phyloP scores from a whole-genome alignment of 2,888 invertebrate genomes.

The Lobophora halterata region DNA sequence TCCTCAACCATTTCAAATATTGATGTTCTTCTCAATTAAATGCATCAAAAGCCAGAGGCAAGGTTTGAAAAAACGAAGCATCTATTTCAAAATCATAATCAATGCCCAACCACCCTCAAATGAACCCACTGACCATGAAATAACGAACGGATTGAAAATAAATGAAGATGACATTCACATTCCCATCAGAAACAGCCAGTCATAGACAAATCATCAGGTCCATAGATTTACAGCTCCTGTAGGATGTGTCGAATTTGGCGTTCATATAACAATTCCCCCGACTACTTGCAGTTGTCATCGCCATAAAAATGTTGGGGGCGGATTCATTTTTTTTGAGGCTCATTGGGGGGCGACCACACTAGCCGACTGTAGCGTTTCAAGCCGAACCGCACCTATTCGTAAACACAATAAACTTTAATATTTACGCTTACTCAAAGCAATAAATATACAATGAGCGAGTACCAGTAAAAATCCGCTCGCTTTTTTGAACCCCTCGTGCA shows the following conservation, averaged over 20 bases:
- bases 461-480: constrained; percentile 58
- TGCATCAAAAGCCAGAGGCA: neutral
- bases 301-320: constrained; percentile 60
- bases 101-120: constrained; percentile 22
- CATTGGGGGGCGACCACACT: constrained; percentile 76
- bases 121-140: constrained; percentile 59
- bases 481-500: constrained; percentile 32
- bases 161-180: constrained; percentile 71
- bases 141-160: constrained; percentile 67
- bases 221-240: too few relatives aligned
- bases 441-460: constrained; percentile 72
- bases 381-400: constrained; percentile 62
- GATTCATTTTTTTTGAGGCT: constrained; percentile 57
- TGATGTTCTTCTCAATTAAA: constrained; percentile 5
- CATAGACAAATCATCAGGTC: constrained; percentile 70
- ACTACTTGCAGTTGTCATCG: constrained; percentile 66
- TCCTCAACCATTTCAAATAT: constrained; percentile 11
- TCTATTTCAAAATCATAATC: constrained; percentile 16
- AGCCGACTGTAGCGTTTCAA: constrained; percentile 43
- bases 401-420: constrained; percentile 76
- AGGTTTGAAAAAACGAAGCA: constrained; percentile 1
- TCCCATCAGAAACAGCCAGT: constrained; percentile 56
- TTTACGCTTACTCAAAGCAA: constrained; percentile 70
- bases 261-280: constrained; percentile 55
- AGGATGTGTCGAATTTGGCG: constrained; percentile 71